A percentile compares a stretch with the other conserved stretches of the same genome.
phyloP scores from a whole-genome alignment of 2,113 vertebrate genomes.

The Macquaria ambigua region DNA sequence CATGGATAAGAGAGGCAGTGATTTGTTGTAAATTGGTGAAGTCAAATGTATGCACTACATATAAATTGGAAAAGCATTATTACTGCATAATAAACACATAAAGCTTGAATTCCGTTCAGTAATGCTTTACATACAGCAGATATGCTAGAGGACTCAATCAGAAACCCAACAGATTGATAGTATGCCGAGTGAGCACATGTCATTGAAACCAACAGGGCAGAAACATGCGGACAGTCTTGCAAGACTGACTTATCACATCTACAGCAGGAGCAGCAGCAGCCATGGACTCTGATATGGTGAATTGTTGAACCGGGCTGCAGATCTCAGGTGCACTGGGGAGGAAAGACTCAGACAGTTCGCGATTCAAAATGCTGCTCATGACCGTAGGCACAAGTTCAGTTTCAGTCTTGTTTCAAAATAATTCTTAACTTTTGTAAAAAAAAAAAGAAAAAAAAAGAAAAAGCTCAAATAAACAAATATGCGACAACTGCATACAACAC shows the following conservation, averaged over 20 bases:
- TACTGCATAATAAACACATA: background rate
- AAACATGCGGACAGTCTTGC: constrained; percentile 35
- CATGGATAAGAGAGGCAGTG: background rate
- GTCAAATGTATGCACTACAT: background rate
- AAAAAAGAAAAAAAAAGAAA: background rate
- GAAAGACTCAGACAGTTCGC: constrained; percentile 9
- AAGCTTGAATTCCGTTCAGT: background rate
- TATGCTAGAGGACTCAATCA: constrained; percentile 21
- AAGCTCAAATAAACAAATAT: background rate
- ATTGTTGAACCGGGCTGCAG: constrained; percentile 28
- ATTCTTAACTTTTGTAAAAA: background rate
- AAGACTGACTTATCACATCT: constrained; percentile 44
- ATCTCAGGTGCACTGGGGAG: constrained; percentile 37
- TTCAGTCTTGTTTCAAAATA: background rate
- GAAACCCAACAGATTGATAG: constrained; percentile 16
- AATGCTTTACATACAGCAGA: background rate
- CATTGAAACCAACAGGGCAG: constrained; percentile 44
- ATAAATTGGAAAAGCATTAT: background rate
- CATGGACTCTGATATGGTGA: constrained; percentile 13
- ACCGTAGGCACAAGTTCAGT: background rate
- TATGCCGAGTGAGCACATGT: constrained; percentile 33
- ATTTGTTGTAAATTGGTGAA: background rate
- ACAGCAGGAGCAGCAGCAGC: constrained; percentile 21
- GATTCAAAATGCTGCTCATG: constrained; percentile 16
- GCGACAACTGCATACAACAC: background rate